Percentiles rank a stretch among this genome's conserved stretches.
Conservation (phyloP, 2,888 invertebrate species). For the Cheilosia soror region DNA sequence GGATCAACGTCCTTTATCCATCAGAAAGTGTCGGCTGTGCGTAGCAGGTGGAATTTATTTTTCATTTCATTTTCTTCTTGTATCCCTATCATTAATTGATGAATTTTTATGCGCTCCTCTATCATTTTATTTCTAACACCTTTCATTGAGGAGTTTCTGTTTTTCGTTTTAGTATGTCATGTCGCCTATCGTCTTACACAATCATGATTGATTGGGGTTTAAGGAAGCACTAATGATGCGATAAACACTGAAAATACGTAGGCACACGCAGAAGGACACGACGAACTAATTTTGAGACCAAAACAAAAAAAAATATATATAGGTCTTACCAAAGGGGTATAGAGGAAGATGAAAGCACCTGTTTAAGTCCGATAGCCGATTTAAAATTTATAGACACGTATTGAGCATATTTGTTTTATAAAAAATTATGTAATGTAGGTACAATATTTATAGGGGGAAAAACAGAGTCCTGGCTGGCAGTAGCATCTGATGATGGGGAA, state of each 20-base stretch:
- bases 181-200: slow-evolving; percentile 21
- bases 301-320: not conserved
- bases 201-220: slow-evolving; percentile 54
- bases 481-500: too few relatives aligned
- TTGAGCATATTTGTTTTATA: too few relatives aligned
- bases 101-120: not conserved
- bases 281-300: not conserved
- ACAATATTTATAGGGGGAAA: too few relatives aligned
- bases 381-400: not conserved
- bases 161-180: not conserved
- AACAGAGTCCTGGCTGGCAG: too few relatives aligned
- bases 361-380: not conserved
- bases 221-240: slow-evolving; percentile 37
- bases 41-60: slow-evolving; percentile 21
- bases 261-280: not conserved
- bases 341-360: not conserved
- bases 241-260: slow-evolving; percentile 10
- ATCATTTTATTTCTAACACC: slow-evolving; percentile 22
- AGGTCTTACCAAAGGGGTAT: not conserved
- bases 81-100: slow-evolving; percentile 22
- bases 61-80: slow-evolving; percentile 2
- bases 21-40: not conserved
- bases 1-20: slow-evolving; percentile 27
- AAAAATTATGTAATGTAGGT: not conserved
- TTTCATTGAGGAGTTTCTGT: slow-evolving; percentile 14